A percentile compares a stretch with the other conserved stretches of the same genome.
These are phyloP conservation scores for Dryobotodes eremita DNA, from an alignment of 2,888 invertebrate genomes.

Conservation along the genomic window DNA sequence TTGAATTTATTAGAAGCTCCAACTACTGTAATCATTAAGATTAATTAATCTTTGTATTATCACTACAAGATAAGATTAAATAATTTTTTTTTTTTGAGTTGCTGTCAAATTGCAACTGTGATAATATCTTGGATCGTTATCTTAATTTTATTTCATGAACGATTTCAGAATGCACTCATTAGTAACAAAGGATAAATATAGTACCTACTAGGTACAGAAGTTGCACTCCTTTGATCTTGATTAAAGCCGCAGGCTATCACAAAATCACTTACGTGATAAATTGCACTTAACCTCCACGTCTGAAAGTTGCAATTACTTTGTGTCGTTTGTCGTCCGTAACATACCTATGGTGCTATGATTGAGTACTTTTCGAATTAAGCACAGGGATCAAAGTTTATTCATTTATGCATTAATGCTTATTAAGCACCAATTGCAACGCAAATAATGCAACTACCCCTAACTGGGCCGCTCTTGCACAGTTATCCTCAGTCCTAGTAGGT, in stretches of 20 bases:
- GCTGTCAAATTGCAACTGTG: background rate
- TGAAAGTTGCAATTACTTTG: background rate
- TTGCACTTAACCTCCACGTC: background rate
- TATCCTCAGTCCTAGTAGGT: too few species aligned
- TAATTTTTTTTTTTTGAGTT: background rate
- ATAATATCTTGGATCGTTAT: background rate
- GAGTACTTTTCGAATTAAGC: background rate
- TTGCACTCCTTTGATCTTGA: background rate
- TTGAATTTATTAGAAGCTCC: background rate
- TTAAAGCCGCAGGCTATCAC: background rate
- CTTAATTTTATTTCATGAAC: background rate
- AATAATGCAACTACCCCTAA: too few species aligned
- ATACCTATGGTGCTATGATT: background rate
- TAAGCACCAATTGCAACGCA: too few species aligned
- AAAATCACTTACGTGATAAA: background rate
- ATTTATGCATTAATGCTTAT: too few species aligned
- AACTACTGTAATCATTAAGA: background rate
- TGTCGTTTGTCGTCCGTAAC: background rate
- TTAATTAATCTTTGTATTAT: background rate
- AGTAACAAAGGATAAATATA: background rate
- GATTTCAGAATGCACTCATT: background rate
- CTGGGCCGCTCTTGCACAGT: too few species aligned
- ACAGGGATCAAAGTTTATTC: background rate
- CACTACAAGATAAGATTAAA: constrained; percentile 1
- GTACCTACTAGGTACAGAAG: background rate